Evolutionary conservation across 2,888 invertebrate species (phyloP).

Genomic region (Mesorhabditis sp.): DNA sequence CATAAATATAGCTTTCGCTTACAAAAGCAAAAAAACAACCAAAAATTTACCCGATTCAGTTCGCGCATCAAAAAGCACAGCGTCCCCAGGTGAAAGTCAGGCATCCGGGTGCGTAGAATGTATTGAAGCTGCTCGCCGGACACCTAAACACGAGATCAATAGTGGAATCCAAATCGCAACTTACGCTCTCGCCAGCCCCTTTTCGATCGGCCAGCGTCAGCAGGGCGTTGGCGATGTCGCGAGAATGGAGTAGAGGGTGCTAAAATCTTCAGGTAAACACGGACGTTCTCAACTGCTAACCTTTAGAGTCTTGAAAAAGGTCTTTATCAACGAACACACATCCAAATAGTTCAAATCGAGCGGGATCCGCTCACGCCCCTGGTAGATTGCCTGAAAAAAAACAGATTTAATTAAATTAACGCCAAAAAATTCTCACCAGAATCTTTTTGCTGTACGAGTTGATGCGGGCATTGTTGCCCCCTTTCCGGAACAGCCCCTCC

Average conservation of each 20-base stretch:
- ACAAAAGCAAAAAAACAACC: background rate
- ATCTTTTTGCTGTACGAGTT: conserved; percentile 2
- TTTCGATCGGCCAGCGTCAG: background rate
- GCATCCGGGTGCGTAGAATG: background rate
- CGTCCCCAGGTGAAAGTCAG: background rate
- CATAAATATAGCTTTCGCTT: background rate
- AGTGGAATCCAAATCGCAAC: background rate
- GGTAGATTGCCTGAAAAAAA: conserved; percentile 2
- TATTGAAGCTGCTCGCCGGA: background rate
- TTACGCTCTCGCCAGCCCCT: background rate
- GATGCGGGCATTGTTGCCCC: background rate
- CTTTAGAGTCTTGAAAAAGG: conserved; percentile 4
- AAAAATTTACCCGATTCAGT: background rate
- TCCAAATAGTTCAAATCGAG: conserved; percentile 1
- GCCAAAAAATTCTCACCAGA: conserved; percentile 1
- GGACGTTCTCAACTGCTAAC: background rate
- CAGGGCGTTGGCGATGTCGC: background rate
- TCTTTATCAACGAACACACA: background rate
- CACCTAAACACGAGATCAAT: background rate
- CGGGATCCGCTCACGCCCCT: background rate
- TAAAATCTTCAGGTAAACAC: background rate
- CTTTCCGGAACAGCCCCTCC: conserved; percentile 6
- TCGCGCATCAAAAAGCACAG: conserved; percentile 2
- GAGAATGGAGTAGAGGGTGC: background rate
- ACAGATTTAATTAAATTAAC: background rate